Conservation (phyloP, 2,113 vertebrate species). For the Gallinago media region DNA sequence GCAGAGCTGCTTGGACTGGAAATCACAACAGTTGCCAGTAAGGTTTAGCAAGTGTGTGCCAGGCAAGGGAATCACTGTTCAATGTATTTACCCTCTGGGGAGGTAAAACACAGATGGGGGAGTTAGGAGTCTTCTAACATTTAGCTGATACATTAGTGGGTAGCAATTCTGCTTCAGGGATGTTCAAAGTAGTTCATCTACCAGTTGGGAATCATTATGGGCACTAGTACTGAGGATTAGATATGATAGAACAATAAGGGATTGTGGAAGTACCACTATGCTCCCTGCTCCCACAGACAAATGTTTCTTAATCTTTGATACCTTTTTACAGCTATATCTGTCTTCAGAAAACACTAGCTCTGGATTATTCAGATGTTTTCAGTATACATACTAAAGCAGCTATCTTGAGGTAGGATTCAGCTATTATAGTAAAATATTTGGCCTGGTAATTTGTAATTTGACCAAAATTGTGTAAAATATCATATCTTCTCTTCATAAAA, state of each 20-base stretch:
- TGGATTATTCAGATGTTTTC: not conserved
- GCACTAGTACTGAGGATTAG: conserved; percentile 36
- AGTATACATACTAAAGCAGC: not conserved
- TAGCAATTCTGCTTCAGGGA: conserved; percentile 65
- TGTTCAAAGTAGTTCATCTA: conserved; percentile 60
- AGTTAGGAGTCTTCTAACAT: conserved; percentile 78
- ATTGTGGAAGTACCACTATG: not conserved
- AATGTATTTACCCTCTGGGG: conserved; percentile 81
- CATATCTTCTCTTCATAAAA: not conserved
- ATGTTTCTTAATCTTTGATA: not conserved
- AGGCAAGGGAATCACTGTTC: conserved; percentile 78
- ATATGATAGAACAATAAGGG: conserved; percentile 50
- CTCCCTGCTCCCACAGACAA: not conserved
- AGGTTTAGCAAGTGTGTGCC: conserved; percentile 80
- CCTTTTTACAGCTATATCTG: not conserved
- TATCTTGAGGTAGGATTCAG: not conserved
- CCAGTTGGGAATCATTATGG: conserved; percentile 32
- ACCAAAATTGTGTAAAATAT: not conserved
- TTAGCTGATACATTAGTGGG: conserved; percentile 77
- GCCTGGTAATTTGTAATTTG: not conserved
- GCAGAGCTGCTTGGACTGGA: conserved; percentile 76
- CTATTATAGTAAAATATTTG: not conserved
- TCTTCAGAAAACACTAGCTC: not conserved
- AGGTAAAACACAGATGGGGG: conserved; percentile 83
- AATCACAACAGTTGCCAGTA: conserved; percentile 78